Evolutionary conservation across 2,113 vertebrate species (phyloP), one percentile per base, ranked within the genome.

Genomic region (Pygoscelis antarcticus): DNA sequence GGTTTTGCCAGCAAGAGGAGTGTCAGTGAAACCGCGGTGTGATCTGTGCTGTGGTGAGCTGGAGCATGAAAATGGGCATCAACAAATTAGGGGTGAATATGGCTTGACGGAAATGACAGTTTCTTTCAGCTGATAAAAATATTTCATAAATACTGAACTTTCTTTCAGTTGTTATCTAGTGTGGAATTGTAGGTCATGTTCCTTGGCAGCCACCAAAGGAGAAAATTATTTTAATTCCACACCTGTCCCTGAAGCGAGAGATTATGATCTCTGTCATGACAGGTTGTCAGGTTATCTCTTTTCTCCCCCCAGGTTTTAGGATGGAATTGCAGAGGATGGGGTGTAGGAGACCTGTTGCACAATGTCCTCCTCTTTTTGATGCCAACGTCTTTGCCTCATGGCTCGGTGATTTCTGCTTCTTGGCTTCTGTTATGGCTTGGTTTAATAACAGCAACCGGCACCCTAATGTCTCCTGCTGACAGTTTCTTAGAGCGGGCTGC

Each of bases 331-430:
- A 65, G 54, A 74, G 51, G n/a, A 55, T 6, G 12, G 27, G 7
- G 23, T 55, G 16, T 75, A 75, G 61, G 38, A 62, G 30, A 68
- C 40, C 22, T 87, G 9, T 90, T 92, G 46, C 19, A 61, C 32
- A 49, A 14, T 58, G 32, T 81, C 38, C 17, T 81, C 15, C 23
- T 79, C 22, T 15, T 87, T 58, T 27, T 42, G 26, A 68, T 89
- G 38, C n/a, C 0, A 0, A 15, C 0, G 0, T 75, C 23, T 76
- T 87, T 2, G 2, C 52, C 42, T 91, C 10, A 4, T 0, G 0
- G 30, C 49, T 89, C 0, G 1, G 20, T 92, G 38, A 15, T 89
- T 12, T 74, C 71, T 93, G 51, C 13, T 54, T 16, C 20, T 85
- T 4, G 2, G 25, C 51, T 66, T 85, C 34, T 60, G 2, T 71